Base-by-base conservation (phyloP, 1,140 invertebrate species). In the Drosophila burlai region DNA sequence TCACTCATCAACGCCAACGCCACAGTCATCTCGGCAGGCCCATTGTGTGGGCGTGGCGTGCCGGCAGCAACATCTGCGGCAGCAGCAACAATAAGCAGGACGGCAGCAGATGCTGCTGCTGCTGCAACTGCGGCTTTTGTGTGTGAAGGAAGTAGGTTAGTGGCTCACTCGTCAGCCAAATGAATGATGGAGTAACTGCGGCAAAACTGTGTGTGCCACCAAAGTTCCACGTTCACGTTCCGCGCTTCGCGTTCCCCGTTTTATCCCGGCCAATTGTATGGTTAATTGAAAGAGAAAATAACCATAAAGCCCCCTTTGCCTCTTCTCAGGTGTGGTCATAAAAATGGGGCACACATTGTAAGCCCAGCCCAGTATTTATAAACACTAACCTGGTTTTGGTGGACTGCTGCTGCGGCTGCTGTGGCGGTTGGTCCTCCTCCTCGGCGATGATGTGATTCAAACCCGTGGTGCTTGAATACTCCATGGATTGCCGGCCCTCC, bases 401-500 rank as follows among this genome's bases (percentile, higher is more conserved):
- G 43, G 67, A 49, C 26, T 78, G 61, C 55, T 24, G 68, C 45
- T 72, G 43, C 18, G n/a, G 65, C 29, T 54, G 65, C 16, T 50
- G 15, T 13, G 21, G 45, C 46, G 58, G 46, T 40, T 63, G 43
- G 10, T 79, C 63, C 42, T 68, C 54, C 29, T 83, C 50, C 76
- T 47, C 54, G 57, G 47, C 62, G 67, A 49, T 85, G 59, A 60
- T 81, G 80, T 90, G 86, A 91, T 76, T 90, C 84, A 93, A 89
- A 90, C 91, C 67, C 65, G 66, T 77, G 71, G 92, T 84, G 74
- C 71, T 93, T 83, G 92, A 92, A 93, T 90, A 92, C 92, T 93
- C 92, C 92, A 93, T 93, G 92, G 75, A 83, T 92, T 85, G 92
- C 92, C 92, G 91, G 91, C 92, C 92, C 92, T 93, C 92, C 81